A percentile compares a stretch with the other conserved stretches of the same genome.
These are phyloP conservation scores for Agriopis marginaria DNA, from an alignment of 2,888 invertebrate genomes.

Conservation along the genomic window DNA sequence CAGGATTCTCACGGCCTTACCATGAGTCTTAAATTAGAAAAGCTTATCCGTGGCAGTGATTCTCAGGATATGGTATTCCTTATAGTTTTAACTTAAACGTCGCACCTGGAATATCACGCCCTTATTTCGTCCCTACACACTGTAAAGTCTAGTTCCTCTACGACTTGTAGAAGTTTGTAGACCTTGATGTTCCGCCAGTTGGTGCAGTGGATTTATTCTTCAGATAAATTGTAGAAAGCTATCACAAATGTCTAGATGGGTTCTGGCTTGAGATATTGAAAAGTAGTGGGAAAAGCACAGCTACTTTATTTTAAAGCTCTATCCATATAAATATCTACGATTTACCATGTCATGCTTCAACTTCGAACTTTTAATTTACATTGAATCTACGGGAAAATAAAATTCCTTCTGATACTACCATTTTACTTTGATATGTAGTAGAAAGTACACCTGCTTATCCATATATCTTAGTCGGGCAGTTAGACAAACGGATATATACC, in stretches of 20 bases:
- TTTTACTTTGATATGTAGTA: too few relatives aligned
- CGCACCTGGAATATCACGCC: background rate
- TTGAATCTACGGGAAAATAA: too few relatives aligned
- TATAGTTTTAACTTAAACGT: background rate
- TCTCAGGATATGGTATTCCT: background rate
- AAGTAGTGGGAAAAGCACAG: too few relatives aligned
- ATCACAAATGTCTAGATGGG: slow-evolving; percentile 5
- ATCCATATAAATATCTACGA: too few relatives aligned
- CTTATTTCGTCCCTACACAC: slow-evolving; percentile 24
- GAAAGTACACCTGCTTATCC: too few relatives aligned
- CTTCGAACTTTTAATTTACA: too few relatives aligned
- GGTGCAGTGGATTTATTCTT: slow-evolving; percentile 22
- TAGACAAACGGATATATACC: too few relatives aligned
- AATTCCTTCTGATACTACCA: too few relatives aligned
- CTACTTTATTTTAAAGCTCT: too few relatives aligned
- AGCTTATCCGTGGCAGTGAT: background rate
- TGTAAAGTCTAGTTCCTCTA: background rate
- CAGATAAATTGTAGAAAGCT: slow-evolving; percentile 43
- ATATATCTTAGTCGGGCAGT: too few relatives aligned
- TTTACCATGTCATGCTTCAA: too few relatives aligned
- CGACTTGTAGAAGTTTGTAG: background rate
- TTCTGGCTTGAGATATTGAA: too few relatives aligned
- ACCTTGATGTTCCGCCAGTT: slow-evolving; percentile 8
- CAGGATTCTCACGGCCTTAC: slow-evolving; percentile 1
- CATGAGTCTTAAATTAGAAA: background rate